Base-by-base conservation (phyloP, 2,113 vertebrate genomes). In the Eclectus roratus region DNA sequence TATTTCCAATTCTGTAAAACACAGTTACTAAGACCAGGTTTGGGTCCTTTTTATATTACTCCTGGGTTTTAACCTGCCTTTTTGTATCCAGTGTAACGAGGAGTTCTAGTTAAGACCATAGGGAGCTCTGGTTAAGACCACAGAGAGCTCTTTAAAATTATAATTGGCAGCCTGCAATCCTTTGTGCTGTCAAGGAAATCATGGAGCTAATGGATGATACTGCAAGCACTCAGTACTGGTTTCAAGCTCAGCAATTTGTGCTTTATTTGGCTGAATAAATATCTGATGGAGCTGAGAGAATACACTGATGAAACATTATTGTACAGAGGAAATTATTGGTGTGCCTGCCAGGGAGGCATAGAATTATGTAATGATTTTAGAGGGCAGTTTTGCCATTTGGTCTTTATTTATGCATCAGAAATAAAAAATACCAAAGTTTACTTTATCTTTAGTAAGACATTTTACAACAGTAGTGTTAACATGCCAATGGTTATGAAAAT, bases 111-210 rank as follows among this genome's bases (percentile, higher is more conserved):
- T 58, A 66, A 77, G 63, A 37, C 71, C 66, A n/a, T 6, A 27
- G 82, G 58, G 17, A 85, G 76, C 37, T 80, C 55, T 85, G 58
- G 72, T 88, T 53, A 65, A 55, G 53, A 33, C 29, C 53, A 55
- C 33, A 55, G 53, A 31, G 18, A 55, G 53, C 53, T 33, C 11
- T 55, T 55, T 33, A 55, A 55, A 55, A 91, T 92, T 79, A 74
- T 87, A 86, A 79, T n/a, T 79, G 73, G 65, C 87, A 87, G 70
- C 58, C 70, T 89, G 87, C 78, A 81, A 31, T 79, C 80, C 84
- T 94, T 93, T 94, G 80, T 94, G 69, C 89, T 95, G 73, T 95
- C 84, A 72, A 76, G 89, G 70, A 96, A 95, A 91, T 91, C 78
- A 46, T 64, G 52, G 63, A 78, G 77, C 39, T 94, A 91, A 81